Evolutionary conservation across 2,888 invertebrate genomes (phyloP).

Genomic region (Meta bourneti): DNA sequence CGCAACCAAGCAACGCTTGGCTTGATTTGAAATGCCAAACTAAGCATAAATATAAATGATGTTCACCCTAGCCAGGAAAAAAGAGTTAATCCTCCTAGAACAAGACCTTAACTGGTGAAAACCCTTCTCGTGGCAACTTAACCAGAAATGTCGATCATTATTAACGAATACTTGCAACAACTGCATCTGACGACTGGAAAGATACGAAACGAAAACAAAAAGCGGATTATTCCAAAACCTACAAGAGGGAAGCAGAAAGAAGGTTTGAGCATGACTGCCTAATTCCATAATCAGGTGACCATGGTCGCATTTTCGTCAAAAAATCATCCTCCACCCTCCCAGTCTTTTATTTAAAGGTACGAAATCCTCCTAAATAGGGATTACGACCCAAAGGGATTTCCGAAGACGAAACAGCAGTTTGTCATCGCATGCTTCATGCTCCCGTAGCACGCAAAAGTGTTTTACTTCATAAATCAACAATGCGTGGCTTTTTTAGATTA

Average conservation of each 20-base stretch:
- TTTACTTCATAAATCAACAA: slow-evolving; percentile 73
- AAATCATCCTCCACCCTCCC: not conserved
- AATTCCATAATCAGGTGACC: slow-evolving; percentile 48
- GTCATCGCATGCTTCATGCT: slow-evolving; percentile 74
- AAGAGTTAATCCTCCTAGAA: slow-evolving; percentile 4
- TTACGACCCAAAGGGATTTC: slow-evolving; percentile 54
- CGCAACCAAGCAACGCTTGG: not conserved
- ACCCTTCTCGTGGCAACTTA: slow-evolving; percentile 20
- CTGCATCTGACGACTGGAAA: not conserved
- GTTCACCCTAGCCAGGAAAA: slow-evolving; percentile 26
- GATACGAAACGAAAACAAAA: slow-evolving; percentile 12
- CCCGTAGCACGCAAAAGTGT: slow-evolving; percentile 62
- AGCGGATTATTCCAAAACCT: not conserved
- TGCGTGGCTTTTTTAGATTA: slow-evolving; percentile 57
- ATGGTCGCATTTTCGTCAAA: slow-evolving; percentile 13
- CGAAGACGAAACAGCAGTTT: slow-evolving; percentile 63
- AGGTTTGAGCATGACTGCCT: slow-evolving; percentile 26
- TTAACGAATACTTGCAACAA: slow-evolving; percentile 16
- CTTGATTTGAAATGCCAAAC: not conserved
- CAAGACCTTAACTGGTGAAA: slow-evolving; percentile 11
- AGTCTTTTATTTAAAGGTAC: slow-evolving; percentile 55
- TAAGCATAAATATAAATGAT: slow-evolving; percentile 13
- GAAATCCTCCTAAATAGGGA: slow-evolving; percentile 60
- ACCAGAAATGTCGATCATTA: slow-evolving; percentile 42
- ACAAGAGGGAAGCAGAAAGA: not conserved